Base-by-base conservation (phyloP, 2,113 vertebrate species). In the Hyla sarda region DNA sequence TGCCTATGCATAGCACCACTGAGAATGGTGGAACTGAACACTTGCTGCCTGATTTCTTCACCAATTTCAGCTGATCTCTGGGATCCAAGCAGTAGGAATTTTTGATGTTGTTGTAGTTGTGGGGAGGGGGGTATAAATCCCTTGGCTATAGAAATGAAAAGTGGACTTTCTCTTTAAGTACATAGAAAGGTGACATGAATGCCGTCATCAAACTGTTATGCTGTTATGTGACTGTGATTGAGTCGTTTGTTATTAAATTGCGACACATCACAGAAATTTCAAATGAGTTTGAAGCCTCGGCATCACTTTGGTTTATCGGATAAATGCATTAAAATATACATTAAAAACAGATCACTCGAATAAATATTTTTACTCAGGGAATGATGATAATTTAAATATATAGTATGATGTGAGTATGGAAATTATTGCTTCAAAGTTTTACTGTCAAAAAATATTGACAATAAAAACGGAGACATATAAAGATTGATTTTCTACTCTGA, bases 401-500 rank as follows among this genome's bases (percentile, higher is more conserved):
- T 11, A 9, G 5, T 21, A 56, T 7, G 17, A 54, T 60, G 23
- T 25, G 23, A n/a, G 6, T n/a, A 60, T n/a, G 9, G 2, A n/a
- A 60, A 10, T 25, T 65, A 65, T 65, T 28, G 12, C 11, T 65
- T 65, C 25, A 14, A 2, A 65, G 12, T n/a, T 52, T n/a, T n/a
- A n/a, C n/a, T n/a, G n/a, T n/a, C n/a, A n/a, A n/a, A 50, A 76
- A 76, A 17, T 52, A 52, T 30, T 14, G 45, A 28, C 6, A 21
- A 76, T 76, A 52, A 52, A 76, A 50, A 3, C 7, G 14, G n/a
- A 65, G n/a, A 28, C 10, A 45, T 76, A 76, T 76, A 52, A 76
- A 76, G 74, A 76, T 75, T 28, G 72, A 75, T 48, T 75, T 75
- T 48, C 12, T 25, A n/a, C 23, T 34, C 1, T 34, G 67, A 71